Evolutionary conservation across 2,888 invertebrate species (phyloP).

Genomic region (Diabrotica balteata): DNA sequence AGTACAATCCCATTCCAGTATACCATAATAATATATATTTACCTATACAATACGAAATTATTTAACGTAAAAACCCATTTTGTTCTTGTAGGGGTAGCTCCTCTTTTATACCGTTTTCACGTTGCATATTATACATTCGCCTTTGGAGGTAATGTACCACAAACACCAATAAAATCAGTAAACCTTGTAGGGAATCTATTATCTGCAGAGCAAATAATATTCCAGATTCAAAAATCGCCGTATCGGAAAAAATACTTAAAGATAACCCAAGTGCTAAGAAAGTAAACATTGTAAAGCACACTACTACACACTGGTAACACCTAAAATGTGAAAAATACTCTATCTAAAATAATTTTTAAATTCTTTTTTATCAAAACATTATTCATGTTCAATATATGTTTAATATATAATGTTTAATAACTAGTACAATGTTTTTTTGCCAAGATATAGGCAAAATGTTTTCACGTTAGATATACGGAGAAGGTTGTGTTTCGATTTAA

Average conservation of each 20-base stretch:
- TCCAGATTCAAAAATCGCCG: conserved; percentile 12
- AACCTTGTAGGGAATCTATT: conserved; percentile 18
- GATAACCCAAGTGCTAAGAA: conserved; percentile 12
- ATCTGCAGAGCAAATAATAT: conserved; percentile 15
- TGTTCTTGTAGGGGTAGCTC: background rate
- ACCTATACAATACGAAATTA: background rate
- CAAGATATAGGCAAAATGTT: no score
- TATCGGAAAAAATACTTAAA: conserved; percentile 6
- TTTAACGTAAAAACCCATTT: background rate
- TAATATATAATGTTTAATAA: no score
- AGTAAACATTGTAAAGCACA: conserved; percentile 10
- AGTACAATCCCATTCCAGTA: conserved; percentile 4
- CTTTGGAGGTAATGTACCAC: conserved; percentile 10
- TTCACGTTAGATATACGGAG: no score
- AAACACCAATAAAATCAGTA: conserved; percentile 14
- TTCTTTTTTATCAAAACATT: no score
- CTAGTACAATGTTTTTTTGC: no score
- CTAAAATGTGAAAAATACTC: background rate
- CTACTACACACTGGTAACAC: conserved; percentile 10
- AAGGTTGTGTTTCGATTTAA: no score
- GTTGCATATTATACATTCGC: background rate
- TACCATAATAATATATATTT: background rate
- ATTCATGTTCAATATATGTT: no score
- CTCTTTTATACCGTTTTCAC: no score
- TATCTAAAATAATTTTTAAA: no score